Evolutionary conservation across 2,888 invertebrate species (phyloP), one percentile per base, ranked within the genome.

Genomic region (Xestia rhomboidea): DNA sequence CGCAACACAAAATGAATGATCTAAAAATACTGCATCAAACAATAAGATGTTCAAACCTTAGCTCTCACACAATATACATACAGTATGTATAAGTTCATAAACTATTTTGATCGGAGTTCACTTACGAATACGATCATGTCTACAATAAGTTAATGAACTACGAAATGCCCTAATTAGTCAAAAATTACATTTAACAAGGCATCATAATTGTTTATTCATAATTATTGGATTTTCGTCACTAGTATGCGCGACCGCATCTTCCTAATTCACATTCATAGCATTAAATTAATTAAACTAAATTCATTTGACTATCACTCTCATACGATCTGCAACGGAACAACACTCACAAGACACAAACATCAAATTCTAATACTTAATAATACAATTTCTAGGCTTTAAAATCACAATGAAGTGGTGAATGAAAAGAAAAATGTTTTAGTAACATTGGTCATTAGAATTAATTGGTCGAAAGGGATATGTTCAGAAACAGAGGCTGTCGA

Each of bases 221-320:
- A 95, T 96, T 96, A 96, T 96, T 96, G 96, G 96, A 96, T 96
- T 95, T 95, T 96, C 96, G 96, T 96, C 93, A 96, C 95, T 96
- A 96, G 92, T 95, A 95, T 96, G 96, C 96, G 96, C 96, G 96
- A 96, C 96, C 96, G 96, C 96, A 96, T 95, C 91, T 95, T 96
- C 95, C 93, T 96, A 96, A 95, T 92, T 89, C 89, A 94, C 96
- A 96, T 96, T 95, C 95, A 95, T 95, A 94, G 89, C 94, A 92
- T 92, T 95, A 96, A 96, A 96, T 92, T 93, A 94, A 95, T 95
- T 95, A 95, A 94, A 94, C 96, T 96, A 96, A 95, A 94, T 94
- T 94, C 95, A 95, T 95, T 95, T 95, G 96, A 95, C 96, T 96
- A 96, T 95, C 96, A 95, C 95, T 94, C 96, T 93, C 88, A 91